These are phyloP conservation scores for Sturmia bella DNA, from an alignment of 2,888 invertebrate species.

Conservation along the genomic window DNA sequence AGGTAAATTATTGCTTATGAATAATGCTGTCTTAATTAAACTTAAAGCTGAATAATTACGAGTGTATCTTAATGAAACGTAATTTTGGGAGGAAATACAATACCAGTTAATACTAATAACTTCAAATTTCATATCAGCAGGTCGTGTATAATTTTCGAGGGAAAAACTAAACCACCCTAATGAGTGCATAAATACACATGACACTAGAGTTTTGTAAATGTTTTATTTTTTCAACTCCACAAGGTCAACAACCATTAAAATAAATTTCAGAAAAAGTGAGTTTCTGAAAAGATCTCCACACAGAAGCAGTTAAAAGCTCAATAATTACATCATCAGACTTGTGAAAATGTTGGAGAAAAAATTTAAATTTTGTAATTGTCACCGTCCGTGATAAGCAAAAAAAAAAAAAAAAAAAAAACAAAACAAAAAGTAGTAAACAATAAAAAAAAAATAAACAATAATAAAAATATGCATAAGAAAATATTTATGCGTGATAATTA, in stretches of 20 bases:
- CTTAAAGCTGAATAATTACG: no score
- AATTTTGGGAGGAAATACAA: no score
- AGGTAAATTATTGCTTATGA: no score
- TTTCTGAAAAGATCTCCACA: conserved; percentile 1
- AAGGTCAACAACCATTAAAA: conserved; percentile 69
- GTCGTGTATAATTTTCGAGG: no score
- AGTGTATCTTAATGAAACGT: no score
- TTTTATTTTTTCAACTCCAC: conserved; percentile 26
- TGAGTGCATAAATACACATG: not conserved
- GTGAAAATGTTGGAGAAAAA: conserved; percentile 2
- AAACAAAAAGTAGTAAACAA: not conserved
- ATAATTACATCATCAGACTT: conserved; percentile 52
- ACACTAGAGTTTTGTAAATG: conserved; percentile 16
- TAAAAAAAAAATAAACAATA: no score
- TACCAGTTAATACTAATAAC: no score
- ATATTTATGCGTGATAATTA: no score
- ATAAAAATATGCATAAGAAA: no score
- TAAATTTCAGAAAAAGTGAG: conserved; percentile 18
- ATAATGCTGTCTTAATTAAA: no score
- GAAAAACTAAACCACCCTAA: no score
- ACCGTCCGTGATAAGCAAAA: not conserved
- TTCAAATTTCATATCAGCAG: no score
- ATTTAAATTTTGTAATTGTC: conserved; percentile 45
- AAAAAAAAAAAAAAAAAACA: not conserved
- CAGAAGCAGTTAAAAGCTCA: conserved; percentile 31